Conservation (phyloP, 1,140 invertebrate species). For the Cyrtorhinus lividipennis region DNA sequence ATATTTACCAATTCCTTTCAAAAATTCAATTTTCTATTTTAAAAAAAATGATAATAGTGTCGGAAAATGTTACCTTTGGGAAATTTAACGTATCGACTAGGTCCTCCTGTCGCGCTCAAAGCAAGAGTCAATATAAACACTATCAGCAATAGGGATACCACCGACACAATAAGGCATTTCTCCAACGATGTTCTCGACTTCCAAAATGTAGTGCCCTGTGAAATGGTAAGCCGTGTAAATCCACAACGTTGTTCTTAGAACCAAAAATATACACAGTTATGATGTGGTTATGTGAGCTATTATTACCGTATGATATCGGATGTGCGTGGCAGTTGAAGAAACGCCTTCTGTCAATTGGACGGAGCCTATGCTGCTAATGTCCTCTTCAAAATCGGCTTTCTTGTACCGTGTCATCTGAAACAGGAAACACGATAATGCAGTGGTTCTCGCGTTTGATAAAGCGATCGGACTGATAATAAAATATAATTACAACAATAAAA, state of each 20-base stretch:
- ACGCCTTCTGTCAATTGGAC: conserved; percentile 59
- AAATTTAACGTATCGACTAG: background rate
- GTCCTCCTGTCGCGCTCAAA: conserved; percentile 10
- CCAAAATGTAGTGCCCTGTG: conserved; percentile 43
- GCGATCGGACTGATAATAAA: no score
- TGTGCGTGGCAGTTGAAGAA: conserved; percentile 58
- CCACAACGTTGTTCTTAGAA: background rate
- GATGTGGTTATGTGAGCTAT: no score
- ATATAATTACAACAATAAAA: no score
- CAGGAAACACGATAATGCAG: conserved; percentile 15
- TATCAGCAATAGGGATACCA: conserved; percentile 43
- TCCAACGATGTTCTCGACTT: conserved; percentile 43
- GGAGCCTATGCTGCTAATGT: conserved; percentile 64
- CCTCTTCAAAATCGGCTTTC: conserved; percentile 68
- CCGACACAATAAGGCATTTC: conserved; percentile 39
- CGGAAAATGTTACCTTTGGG: no score
- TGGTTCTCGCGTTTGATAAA: no score
- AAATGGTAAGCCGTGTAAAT: no score
- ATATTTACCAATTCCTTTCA: no score
- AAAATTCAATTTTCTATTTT: no score
- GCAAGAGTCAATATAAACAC: conserved; percentile 36
- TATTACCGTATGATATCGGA: conserved; percentile 60
- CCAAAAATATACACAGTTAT: background rate
- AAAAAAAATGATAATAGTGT: no score
- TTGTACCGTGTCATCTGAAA: conserved; percentile 75